These are phyloP conservation scores for Elephantulus edwardii DNA, from an alignment of 2,113 vertebrate species.

Conservation along the genomic window DNA sequence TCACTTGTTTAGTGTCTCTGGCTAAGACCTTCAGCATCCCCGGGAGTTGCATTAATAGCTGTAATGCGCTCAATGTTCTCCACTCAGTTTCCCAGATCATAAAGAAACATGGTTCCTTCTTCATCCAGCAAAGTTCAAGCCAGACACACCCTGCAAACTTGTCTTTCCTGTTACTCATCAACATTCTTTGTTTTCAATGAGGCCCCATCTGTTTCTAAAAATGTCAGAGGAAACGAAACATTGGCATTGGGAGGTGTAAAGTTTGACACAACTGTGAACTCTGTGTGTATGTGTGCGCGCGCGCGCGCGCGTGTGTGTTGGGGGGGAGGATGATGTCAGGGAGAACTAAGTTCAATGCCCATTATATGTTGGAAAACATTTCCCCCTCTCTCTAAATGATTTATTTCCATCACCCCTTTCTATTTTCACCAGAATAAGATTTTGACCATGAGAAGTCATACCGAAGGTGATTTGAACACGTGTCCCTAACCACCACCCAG, in stretches of 20 bases:
- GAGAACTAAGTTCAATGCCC: too few species aligned
- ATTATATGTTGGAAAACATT: not conserved
- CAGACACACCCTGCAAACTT: not conserved
- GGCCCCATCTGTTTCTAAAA: conserved; percentile 1
- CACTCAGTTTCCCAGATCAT: not conserved
- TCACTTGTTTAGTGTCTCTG: too few species aligned
- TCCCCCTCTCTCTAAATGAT: not conserved
- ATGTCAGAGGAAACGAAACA: conserved; percentile 35
- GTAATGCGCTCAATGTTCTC: not conserved
- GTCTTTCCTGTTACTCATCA: conserved; percentile 42
- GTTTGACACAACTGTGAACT: conserved; percentile 30
- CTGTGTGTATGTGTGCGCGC: too few species aligned
- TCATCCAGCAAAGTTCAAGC: not conserved
- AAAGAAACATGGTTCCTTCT: not conserved
- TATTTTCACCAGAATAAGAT: not conserved
- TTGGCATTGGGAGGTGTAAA: conserved; percentile 46
- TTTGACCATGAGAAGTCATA: conserved; percentile 11
- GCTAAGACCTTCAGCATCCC: not conserved
- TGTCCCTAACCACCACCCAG: too few species aligned
- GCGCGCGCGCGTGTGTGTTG: too few species aligned
- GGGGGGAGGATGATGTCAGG: too few species aligned
- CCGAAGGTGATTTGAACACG: not conserved
- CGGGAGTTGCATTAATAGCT: not conserved
- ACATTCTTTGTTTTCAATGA: conserved; percentile 42
- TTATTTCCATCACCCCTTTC: not conserved